Percentiles rank a stretch among this genome's conserved stretches.
Conservation (phyloP, 2,797 vertebrate species). For the Fundulus diaphanus region DNA sequence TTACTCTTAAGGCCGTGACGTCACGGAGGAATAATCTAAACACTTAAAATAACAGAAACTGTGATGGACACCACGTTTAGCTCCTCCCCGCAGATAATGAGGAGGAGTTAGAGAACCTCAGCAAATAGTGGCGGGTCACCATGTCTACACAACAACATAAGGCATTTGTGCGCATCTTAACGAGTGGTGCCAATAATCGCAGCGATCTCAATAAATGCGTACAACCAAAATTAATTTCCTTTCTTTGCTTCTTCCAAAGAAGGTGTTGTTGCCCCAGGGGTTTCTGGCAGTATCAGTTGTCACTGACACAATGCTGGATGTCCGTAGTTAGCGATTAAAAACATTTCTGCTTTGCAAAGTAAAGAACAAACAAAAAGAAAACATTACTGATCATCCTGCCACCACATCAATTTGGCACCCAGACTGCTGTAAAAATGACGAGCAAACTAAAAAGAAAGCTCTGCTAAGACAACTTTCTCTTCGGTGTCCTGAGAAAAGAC, state of each 20-base stretch:
- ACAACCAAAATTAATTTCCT: too few relatives aligned
- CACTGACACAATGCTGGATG: background rate
- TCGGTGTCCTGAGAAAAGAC: background rate
- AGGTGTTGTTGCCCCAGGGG: background rate
- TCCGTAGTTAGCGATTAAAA: background rate
- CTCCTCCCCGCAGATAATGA: background rate
- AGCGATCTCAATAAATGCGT: too few relatives aligned
- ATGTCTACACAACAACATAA: background rate
- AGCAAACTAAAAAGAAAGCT: background rate
- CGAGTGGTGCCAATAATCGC: too few relatives aligned
- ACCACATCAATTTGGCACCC: background rate
- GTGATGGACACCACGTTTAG: background rate
- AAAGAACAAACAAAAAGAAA: too few relatives aligned
- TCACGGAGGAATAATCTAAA: background rate
- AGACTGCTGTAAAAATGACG: background rate
- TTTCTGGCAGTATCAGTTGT: background rate
- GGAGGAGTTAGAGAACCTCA: background rate
- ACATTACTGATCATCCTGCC: background rate
- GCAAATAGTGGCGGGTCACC: background rate
- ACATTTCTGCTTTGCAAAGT: background rate
- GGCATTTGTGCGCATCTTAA: background rate
- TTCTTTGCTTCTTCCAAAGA: too few relatives aligned
- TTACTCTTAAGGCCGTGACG: too few relatives aligned
- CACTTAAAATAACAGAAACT: background rate
- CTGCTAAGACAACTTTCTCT: background rate